These are phyloP conservation scores for Cepaea nemoralis DNA, from an alignment of 1,140 invertebrate genomes.

Conservation along the genomic window DNA sequence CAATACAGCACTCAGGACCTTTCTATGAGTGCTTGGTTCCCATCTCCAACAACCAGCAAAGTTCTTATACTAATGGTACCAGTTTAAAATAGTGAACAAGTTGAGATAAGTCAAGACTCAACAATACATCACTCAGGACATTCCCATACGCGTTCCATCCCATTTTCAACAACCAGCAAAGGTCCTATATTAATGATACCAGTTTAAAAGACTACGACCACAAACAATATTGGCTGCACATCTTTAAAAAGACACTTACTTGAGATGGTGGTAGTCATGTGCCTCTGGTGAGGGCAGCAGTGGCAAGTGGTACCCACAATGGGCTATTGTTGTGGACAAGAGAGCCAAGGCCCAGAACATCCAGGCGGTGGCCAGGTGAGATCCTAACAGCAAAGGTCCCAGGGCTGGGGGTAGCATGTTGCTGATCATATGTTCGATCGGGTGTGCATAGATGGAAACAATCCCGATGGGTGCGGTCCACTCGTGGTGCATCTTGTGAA, in stretches of 20 bases:
- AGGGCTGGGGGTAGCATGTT: constrained; percentile 85
- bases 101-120: background rate
- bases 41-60: too few relatives aligned
- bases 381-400: constrained; percentile 85
- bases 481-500: constrained; percentile 84
- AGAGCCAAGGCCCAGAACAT: constrained; percentile 86
- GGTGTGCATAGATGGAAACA: constrained; percentile 88
- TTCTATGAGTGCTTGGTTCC: too few relatives aligned
- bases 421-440: constrained; percentile 86
- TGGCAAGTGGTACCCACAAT: constrained; percentile 90
- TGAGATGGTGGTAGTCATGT: constrained; percentile 87
- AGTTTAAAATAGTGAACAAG: too few relatives aligned
- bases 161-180: too few relatives aligned
- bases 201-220: background rate
- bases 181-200: background rate
- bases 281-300: constrained; percentile 90
- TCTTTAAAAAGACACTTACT: constrained; percentile 30
- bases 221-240: too few relatives aligned
- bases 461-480: constrained; percentile 74
- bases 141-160: too few relatives aligned
- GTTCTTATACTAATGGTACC: too few relatives aligned
- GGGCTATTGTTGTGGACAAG: constrained; percentile 85
- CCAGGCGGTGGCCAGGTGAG: constrained; percentile 86
- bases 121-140: too few relatives aligned
- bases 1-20: too few relatives aligned